A percentile compares a stretch with the other conserved stretches of the same genome.
phyloP scores from a whole-genome alignment of 2,888 invertebrate species.

The Tipula helvola region DNA sequence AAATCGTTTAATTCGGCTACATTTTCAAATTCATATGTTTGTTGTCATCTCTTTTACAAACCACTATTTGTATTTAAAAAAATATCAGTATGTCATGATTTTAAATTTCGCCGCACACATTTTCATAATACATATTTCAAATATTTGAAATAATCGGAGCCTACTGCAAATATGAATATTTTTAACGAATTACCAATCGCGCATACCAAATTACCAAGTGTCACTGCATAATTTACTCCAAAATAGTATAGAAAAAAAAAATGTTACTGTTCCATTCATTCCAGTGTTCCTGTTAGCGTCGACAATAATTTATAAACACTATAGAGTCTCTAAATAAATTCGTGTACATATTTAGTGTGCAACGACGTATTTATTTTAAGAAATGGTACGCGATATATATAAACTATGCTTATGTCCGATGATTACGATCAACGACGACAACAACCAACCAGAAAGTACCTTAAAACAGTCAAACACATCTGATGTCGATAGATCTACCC shows the following conservation, averaged over 20 bases:
- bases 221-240: background rate
- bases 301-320: background rate
- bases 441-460: background rate
- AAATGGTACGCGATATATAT: background rate
- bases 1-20: no score
- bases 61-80: background rate
- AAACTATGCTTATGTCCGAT: background rate
- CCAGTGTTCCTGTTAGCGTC: background rate
- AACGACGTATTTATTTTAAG: background rate
- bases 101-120: background rate
- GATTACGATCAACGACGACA: background rate
- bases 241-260: background rate
- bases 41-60: background rate
- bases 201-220: no score
- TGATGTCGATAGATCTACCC: background rate
- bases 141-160: background rate
- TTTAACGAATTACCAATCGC: background rate
- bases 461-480: background rate
- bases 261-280: background rate
- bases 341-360: background rate
- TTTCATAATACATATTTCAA: background rate
- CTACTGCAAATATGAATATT: background rate
- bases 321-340: background rate
- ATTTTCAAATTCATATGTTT: background rate
- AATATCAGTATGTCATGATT: background rate